These are phyloP conservation scores for Balanococcus diminutus DNA, from an alignment of 2,888 invertebrate species.

Conservation along the genomic window DNA sequence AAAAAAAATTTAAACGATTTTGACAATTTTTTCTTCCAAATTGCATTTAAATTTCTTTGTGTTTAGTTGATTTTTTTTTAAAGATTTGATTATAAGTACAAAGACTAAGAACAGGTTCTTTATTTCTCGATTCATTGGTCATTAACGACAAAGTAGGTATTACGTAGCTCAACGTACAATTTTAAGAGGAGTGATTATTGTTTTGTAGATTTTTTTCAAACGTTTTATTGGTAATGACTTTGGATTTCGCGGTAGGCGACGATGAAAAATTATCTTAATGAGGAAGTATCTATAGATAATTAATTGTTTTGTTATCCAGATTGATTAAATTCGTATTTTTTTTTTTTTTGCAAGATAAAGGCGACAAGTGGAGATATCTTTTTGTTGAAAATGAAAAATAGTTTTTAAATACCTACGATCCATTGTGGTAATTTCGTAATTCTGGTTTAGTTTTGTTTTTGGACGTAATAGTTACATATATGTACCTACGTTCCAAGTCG, in stretches of 20 bases:
- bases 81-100: too few relatives aligned
- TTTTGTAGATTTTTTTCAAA: background rate
- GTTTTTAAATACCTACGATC: background rate
- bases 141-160: background rate
- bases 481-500: background rate
- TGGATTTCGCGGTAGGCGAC: background rate
- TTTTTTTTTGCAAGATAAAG: background rate
- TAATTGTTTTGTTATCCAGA: slow-evolving; percentile 1
- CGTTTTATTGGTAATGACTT: slow-evolving; percentile 11
- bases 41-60: too few relatives aligned
- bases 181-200: background rate
- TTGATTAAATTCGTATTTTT: background rate
- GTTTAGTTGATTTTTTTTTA: too few relatives aligned
- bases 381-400: background rate
- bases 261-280: slow-evolving; percentile 1
- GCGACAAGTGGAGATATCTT: background rate
- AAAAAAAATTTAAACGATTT: too few relatives aligned
- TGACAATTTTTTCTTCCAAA: too few relatives aligned
- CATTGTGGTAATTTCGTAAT: background rate
- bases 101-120: background rate
- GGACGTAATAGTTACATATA: too few relatives aligned
- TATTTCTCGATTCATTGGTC: background rate
- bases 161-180: background rate
- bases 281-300: background rate
- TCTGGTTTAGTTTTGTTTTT: background rate